Evolutionary conservation across 2,797 vertebrate species (phyloP), one percentile per base, ranked within the genome.

Genomic region (Microctenopoma stevenorrisi): DNA sequence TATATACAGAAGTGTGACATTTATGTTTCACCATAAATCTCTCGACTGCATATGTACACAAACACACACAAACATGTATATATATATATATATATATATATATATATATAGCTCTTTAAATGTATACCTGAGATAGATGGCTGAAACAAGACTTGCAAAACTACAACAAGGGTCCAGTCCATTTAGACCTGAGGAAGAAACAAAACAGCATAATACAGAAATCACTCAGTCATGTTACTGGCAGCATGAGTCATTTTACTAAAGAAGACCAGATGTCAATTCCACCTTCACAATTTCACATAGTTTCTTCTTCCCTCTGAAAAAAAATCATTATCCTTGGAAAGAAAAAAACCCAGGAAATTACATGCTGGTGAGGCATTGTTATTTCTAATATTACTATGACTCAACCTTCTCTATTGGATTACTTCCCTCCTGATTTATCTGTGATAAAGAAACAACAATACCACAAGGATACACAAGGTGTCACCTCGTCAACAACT

Each of bases 141-240:
- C 22, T 22, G 22, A 22, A 22, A 22, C 1, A 22, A 16, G 8
- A 87, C 30, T 48, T 68, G 79, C 26, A 91, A 70, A 77, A 92
- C 55, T 10, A 91, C 4, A 65, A 86, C 2, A 56, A 84, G 1
- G 0, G 26, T 0, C 86, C 71, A 84, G 66, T 91, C 87, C 90
- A 93, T 92, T 78, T 76, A 87, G 25, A 84, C 44, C 91, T 91
- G 33, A 30, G 25, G 57, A 37, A 60, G 33, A 74, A 70, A 53
- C 4, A 48, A 35, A 50, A 38, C 16, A 38, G 25, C 63, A 0
- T 46, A 10, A 22, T 65, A 28, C 5, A 46, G 37, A 74, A 57
- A 64, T 40, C 0, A 11, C 37, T 44, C n/a, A 4, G 1, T 0
- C 0, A 13, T 13, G 5, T 54, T 40, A 11, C 47, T 22, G 11